Conservation (phyloP, 2,113 vertebrate species). For the Collichthys lucidus region DNA sequence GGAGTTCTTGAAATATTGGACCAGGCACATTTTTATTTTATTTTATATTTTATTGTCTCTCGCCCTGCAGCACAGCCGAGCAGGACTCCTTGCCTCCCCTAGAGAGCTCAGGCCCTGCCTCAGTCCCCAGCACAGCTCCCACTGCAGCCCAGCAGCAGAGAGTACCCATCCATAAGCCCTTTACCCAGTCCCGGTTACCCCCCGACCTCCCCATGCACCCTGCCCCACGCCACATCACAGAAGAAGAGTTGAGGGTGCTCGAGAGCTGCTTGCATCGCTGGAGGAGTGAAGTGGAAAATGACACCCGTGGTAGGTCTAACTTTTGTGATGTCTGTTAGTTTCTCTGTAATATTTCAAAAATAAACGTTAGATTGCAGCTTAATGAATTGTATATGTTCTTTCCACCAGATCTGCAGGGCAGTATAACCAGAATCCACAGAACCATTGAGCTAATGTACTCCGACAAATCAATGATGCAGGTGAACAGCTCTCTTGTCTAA, state of each 20-base stretch:
- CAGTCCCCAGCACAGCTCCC: slow-evolving; percentile 79
- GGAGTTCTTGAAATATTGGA: not conserved
- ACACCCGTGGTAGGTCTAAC: slow-evolving; percentile 89
- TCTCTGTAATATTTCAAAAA: not conserved
- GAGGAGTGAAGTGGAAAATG: slow-evolving; percentile 98
- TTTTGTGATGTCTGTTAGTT: not conserved
- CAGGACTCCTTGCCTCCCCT: slow-evolving; percentile 83
- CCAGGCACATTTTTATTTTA: not conserved
- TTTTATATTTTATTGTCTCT: not conserved
- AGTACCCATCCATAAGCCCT: slow-evolving; percentile 93
- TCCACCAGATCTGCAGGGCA: slow-evolving; percentile 93
- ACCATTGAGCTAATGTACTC: slow-evolving; percentile 98
- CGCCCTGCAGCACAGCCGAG: slow-evolving; percentile 85
- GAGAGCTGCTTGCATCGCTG: slow-evolving; percentile 97
- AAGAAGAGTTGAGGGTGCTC: slow-evolving; percentile 94
- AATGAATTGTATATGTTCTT: not conserved
- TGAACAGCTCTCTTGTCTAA: slow-evolving; percentile 65
- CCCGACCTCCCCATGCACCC: slow-evolving; percentile 97
- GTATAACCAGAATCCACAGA: slow-evolving; percentile 96
- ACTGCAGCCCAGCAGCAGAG: slow-evolving; percentile 84
- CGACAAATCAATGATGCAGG: slow-evolving; percentile 98
- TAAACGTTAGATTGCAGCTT: not conserved
- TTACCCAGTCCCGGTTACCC: slow-evolving; percentile 95
- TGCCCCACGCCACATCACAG: slow-evolving; percentile 94
- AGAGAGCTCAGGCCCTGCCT: slow-evolving; percentile 84